Percentiles rank a stretch among this genome's conserved stretches.
Evolutionary conservation across 2,113 vertebrate genomes (phyloP).

Genomic region (Thomomys bottae): DNA sequence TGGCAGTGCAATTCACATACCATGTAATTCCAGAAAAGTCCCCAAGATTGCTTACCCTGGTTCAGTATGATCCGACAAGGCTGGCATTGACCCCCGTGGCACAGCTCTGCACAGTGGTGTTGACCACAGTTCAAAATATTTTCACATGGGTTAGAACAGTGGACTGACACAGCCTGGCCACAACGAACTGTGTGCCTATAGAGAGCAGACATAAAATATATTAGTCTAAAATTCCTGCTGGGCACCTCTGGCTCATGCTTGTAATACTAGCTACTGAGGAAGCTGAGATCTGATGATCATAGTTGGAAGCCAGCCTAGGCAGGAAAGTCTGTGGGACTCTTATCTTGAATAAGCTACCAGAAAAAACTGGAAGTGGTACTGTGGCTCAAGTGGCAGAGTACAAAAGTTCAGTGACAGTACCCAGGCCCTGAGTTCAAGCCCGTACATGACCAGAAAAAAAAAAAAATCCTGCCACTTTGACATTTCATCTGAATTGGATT

Average conservation of each 20-base stretch:
- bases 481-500: background rate
- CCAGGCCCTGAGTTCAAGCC: background rate
- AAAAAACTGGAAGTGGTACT: no score
- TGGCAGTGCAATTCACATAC: background rate
- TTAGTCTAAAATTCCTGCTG: constrained; percentile 28
- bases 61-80: constrained; percentile 91
- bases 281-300: no score
- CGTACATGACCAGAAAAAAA: no score
- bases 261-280: no score
- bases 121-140: constrained; percentile 92
- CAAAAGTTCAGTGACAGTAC: no score
- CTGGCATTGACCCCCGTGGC: constrained; percentile 92
- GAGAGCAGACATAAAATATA: constrained; percentile 54
- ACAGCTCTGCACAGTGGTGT: constrained; percentile 93
- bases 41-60: constrained; percentile 88
- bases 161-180: constrained; percentile 90
- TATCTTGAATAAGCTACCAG: no score
- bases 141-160: constrained; percentile 91
- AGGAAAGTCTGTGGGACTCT: no score
- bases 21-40: constrained; percentile 1
- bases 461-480: background rate
- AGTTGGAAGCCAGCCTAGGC: no score
- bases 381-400: no score
- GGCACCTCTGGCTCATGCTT: no score
- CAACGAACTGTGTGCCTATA: constrained; percentile 96